Evolutionary conservation across 2,113 vertebrate genomes (phyloP).

Genomic region (Arizona elegans): DNA sequence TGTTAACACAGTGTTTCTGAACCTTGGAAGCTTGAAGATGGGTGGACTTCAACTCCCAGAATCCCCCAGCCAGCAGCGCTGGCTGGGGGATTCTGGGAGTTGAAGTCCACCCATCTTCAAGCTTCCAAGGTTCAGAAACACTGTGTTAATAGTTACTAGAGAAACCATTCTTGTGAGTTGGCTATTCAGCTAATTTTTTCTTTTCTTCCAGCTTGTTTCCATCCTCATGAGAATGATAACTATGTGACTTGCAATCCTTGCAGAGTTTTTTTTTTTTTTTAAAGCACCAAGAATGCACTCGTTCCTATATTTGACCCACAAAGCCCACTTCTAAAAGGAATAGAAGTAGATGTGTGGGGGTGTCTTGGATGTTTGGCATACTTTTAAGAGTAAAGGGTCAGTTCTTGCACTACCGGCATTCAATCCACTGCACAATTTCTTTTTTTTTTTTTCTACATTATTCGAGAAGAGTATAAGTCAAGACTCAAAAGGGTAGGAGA

Average conservation of each 20-base stretch:
- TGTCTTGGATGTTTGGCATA: background rate
- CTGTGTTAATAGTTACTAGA: background rate
- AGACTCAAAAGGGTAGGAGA: background rate
- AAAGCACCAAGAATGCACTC: background rate
- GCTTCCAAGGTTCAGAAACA: too few relatives aligned
- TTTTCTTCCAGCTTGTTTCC: background rate
- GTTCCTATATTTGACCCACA: background rate
- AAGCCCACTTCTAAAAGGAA: background rate
- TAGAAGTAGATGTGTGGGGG: background rate
- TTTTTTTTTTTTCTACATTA: background rate
- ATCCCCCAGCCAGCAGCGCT: too few relatives aligned
- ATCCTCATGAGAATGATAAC: background rate
- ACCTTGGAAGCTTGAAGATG: too few relatives aligned
- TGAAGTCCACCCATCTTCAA: too few relatives aligned
- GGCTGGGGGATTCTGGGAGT: too few relatives aligned
- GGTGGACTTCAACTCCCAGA: too few relatives aligned
- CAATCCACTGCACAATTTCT: background rate
- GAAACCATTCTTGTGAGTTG: background rate
- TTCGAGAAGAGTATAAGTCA: background rate
- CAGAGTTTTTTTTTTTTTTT: background rate
- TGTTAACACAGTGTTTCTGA: background rate
- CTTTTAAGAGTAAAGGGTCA: background rate
- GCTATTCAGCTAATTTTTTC: background rate
- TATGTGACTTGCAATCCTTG: fast-evolving
- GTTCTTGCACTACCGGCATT: background rate